Conservation (phyloP, 2,888 invertebrate genomes). For the Trichacis sp. region DNA sequence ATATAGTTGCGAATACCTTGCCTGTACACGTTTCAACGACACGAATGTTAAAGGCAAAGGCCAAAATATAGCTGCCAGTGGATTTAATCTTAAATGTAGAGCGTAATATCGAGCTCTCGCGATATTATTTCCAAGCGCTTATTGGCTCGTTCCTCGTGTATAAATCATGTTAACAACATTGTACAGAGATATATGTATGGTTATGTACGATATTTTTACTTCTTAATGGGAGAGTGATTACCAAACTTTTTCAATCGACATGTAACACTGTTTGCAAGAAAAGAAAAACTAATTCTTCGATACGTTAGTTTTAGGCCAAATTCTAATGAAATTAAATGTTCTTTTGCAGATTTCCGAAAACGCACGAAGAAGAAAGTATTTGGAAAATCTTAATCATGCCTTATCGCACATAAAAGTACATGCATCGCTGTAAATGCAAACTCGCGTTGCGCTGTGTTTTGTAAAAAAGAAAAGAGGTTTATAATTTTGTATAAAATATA, state of each 20-base stretch:
- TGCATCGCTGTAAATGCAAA: background rate
- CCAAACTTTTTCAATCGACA: no score
- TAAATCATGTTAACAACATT: background rate
- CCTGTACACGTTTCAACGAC: no score
- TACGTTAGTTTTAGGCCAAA: no score
- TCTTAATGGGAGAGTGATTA: no score
- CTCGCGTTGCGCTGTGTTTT: background rate
- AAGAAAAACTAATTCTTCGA: no score
- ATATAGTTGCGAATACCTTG: no score
- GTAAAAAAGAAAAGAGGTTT: background rate
- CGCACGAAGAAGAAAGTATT: slow-evolving; percentile 3
- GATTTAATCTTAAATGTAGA: slow-evolving; percentile 13
- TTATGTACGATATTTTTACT: slow-evolving; percentile 1
- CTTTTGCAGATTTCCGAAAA: slow-evolving; percentile 2
- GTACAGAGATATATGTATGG: background rate
- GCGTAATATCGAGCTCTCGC: slow-evolving; percentile 11
- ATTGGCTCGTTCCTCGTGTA: background rate
- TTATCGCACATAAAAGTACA: slow-evolving; percentile 1
- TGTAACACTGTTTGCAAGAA: no score
- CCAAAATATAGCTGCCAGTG: background rate
- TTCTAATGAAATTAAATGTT: background rate
- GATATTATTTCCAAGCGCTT: slow-evolving; percentile 10
- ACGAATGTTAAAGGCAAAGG: background rate
- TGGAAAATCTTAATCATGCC: slow-evolving; percentile 4
- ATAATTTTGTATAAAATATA: background rate